Conservation (phyloP, 2,113 vertebrate species). For the Regulus satrapa region DNA sequence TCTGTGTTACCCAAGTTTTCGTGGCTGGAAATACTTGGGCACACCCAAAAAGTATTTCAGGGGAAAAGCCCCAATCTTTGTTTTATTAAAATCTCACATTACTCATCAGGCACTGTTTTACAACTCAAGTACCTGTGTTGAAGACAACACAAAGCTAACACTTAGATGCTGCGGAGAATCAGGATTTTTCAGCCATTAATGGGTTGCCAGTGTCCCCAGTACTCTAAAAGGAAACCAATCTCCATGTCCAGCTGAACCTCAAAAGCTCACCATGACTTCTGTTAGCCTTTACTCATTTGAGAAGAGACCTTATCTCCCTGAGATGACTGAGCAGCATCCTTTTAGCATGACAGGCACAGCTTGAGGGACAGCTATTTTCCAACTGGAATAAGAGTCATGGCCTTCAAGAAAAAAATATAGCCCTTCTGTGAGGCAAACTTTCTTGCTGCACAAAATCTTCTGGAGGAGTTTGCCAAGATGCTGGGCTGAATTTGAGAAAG, state of each 20-base stretch:
- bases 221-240: neutral
- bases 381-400: neutral
- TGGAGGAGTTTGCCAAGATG: neutral
- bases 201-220: neutral
- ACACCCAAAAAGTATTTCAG: neutral
- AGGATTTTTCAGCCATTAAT: neutral
- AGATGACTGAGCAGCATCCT: neutral
- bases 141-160: neutral
- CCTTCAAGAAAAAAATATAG: neutral
- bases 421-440: neutral
- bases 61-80: neutral
- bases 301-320: neutral
- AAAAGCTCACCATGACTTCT: neutral
- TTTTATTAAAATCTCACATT: neutral
- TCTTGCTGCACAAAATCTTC: neutral
- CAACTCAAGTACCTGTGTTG: neutral
- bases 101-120: neutral
- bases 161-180: neutral
- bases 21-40: neutral
- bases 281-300: neutral
- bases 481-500: neutral
- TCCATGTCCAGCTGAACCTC: neutral
- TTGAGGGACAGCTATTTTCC: neutral
- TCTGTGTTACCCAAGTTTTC: neutral
- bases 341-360: neutral